Percentiles rank a stretch among this genome's conserved stretches.
phyloP scores from a whole-genome alignment of 1,140 invertebrate species.

The Triops cancriformis region DNA sequence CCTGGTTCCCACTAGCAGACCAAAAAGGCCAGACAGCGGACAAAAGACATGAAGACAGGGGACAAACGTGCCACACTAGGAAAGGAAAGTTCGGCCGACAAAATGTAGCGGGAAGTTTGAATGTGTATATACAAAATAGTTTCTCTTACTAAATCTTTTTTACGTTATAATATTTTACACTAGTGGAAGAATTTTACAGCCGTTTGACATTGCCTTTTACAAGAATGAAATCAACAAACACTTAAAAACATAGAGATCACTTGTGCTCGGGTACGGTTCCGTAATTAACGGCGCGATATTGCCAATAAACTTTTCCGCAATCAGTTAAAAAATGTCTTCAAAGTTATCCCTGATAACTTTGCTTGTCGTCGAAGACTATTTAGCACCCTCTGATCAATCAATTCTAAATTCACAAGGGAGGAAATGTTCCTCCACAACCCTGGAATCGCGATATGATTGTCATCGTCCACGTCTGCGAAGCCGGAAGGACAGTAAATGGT shows the following conservation, averaged over 20 bases:
- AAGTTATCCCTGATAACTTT: constrained; percentile 4
- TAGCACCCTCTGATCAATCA: background rate
- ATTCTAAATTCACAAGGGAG: background rate
- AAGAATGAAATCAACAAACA: background rate
- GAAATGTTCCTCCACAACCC: background rate
- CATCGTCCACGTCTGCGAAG: background rate
- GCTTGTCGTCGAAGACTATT: constrained; percentile 13
- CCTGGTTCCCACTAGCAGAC: too few relatives aligned
- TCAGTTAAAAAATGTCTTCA: constrained; percentile 14
- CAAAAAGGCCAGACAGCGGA: too few relatives aligned
- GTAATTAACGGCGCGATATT: too few relatives aligned
- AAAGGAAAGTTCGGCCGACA: too few relatives aligned
- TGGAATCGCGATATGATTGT: background rate
- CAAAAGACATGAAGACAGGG: too few relatives aligned
- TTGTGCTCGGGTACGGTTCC: too few relatives aligned
- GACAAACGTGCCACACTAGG: too few relatives aligned
- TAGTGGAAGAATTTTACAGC: too few relatives aligned
- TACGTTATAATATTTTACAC: too few relatives aligned
- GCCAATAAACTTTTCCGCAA: background rate
- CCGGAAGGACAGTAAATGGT: background rate
- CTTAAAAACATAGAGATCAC: background rate
- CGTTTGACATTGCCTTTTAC: too few relatives aligned
- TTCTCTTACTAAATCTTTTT: too few relatives aligned
- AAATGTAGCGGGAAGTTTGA: background rate
- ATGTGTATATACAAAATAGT: background rate